phyloP scores from a whole-genome alignment of 2,797 vertebrate species.

The Argentina silus region DNA sequence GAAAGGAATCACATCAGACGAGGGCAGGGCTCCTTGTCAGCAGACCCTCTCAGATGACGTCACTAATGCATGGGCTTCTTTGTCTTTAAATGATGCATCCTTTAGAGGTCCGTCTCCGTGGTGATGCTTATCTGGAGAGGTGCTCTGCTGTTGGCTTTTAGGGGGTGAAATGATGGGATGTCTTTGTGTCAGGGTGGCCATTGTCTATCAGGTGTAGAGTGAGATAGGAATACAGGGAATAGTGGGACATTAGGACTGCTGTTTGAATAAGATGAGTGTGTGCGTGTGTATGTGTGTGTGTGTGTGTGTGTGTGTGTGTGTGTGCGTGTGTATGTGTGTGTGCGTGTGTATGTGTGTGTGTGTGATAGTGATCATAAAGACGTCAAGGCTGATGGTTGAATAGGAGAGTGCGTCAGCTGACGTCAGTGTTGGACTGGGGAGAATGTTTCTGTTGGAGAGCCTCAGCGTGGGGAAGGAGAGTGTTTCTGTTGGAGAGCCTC shows the following conservation, averaged over 20 bases:
- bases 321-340: background rate
- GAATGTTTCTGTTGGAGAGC: background rate
- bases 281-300: slow-evolving; percentile 14
- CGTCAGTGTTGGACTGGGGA: slow-evolving; percentile 33
- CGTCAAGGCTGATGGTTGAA: slow-evolving; percentile 56
- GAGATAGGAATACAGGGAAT: slow-evolving; percentile 61
- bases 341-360: slow-evolving; percentile 13
- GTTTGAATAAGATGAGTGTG: slow-evolving; percentile 6
- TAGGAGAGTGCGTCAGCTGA: slow-evolving; percentile 55
- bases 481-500: slow-evolving; percentile 20
- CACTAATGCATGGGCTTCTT: slow-evolving; percentile 54
- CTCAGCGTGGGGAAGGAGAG: slow-evolving; percentile 25
- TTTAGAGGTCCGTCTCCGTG: slow-evolving; percentile 58
- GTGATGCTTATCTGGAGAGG: slow-evolving; percentile 64
- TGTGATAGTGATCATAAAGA: slow-evolving; percentile 27
- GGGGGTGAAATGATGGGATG: slow-evolving; percentile 51
- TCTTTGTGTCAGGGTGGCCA: slow-evolving; percentile 55
- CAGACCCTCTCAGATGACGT: slow-evolving; percentile 40
- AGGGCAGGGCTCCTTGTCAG: background rate
- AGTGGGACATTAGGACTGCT: background rate
- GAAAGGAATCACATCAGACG: background rate
- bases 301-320: slow-evolving; percentile 14
- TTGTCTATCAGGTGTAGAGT: slow-evolving; percentile 62
- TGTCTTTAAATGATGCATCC: slow-evolving; percentile 27
- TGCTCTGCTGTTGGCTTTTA: slow-evolving; percentile 44